A percentile compares a stretch with the other conserved stretches of the same genome.
These are phyloP conservation scores for Canis aureus DNA, from an alignment of 2,113 vertebrate species.

Conservation along the genomic window DNA sequence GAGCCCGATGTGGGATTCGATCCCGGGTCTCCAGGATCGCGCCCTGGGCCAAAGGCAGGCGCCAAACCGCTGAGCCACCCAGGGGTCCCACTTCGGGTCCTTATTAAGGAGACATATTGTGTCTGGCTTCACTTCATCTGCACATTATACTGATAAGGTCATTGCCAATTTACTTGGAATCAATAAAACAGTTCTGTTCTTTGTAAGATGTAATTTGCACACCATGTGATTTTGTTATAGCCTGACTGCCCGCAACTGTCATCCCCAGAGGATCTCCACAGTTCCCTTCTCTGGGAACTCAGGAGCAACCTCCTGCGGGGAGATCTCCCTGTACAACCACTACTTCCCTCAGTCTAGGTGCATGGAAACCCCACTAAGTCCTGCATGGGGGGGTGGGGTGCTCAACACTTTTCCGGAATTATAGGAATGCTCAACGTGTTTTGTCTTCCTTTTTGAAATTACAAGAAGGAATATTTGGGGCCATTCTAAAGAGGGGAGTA, in stretches of 20 bases:
- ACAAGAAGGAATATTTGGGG: not conserved
- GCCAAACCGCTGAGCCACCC: too few relatives aligned
- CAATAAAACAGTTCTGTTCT: not conserved
- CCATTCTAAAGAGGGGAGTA: not conserved
- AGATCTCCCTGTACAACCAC: rapidly evolving
- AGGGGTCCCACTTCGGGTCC: not conserved
- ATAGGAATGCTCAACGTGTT: not conserved
- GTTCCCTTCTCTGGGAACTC: not conserved
- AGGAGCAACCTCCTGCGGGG: not conserved
- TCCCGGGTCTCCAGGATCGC: too few relatives aligned
- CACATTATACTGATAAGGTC: not conserved
- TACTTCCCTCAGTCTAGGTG: not conserved
- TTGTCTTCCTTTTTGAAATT: not conserved
- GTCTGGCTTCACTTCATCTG: not conserved
- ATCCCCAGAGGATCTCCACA: too few relatives aligned
- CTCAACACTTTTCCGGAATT: not conserved
- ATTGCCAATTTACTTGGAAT: not conserved
- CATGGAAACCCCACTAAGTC: not conserved
- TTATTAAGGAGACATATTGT: not conserved
- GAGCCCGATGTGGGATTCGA: too few relatives aligned
- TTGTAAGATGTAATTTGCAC: not conserved
- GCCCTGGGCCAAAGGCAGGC: too few relatives aligned
- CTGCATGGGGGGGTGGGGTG: rapidly evolving
- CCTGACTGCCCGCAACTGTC: not conserved
- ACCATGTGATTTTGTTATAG: not conserved